phyloP scores from a whole-genome alignment of 2,113 vertebrate genomes.

The Xiphophorus couchianus region DNA sequence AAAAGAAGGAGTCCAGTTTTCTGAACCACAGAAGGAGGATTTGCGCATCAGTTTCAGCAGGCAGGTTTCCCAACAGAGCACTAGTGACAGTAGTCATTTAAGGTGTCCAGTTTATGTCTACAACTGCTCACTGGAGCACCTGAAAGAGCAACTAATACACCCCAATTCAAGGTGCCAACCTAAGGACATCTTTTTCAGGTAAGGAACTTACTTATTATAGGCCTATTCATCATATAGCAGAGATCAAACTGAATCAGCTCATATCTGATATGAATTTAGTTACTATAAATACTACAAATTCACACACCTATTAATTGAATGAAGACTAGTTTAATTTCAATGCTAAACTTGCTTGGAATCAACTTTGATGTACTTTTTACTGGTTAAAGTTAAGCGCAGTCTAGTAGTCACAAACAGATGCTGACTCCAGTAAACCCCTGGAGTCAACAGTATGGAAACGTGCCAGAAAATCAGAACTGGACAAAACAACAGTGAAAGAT shows the following conservation, averaged over 20 bases:
- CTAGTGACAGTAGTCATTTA: slow-evolving; percentile 75
- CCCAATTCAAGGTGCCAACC: slow-evolving; percentile 80
- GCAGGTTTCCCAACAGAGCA: slow-evolving; percentile 84
- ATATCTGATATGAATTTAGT: not conserved
- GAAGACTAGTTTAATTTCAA: no score
- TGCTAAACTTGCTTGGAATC: no score
- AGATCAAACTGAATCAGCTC: not conserved
- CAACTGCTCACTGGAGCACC: slow-evolving; percentile 89
- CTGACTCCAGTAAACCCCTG: no score
- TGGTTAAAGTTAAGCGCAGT: no score
- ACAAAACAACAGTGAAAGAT: no score
- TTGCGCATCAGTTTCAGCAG: slow-evolving; percentile 79
- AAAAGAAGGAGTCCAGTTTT: slow-evolving; percentile 81
- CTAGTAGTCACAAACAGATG: not conserved
- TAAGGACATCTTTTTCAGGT: slow-evolving; percentile 92
- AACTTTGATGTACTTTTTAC: no score
- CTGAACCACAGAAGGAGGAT: slow-evolving; percentile 78
- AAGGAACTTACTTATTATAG: not conserved
- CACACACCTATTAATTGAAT: no score
- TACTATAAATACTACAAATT: no score
- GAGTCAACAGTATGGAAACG: no score
- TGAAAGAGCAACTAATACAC: slow-evolving; percentile 91
- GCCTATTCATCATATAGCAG: not conserved
- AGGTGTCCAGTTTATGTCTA: slow-evolving; percentile 94
- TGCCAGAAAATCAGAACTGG: no score